Conservation (phyloP, 92 coral and sea anemone genomes). For the Epizoanthus stellaris region DNA sequence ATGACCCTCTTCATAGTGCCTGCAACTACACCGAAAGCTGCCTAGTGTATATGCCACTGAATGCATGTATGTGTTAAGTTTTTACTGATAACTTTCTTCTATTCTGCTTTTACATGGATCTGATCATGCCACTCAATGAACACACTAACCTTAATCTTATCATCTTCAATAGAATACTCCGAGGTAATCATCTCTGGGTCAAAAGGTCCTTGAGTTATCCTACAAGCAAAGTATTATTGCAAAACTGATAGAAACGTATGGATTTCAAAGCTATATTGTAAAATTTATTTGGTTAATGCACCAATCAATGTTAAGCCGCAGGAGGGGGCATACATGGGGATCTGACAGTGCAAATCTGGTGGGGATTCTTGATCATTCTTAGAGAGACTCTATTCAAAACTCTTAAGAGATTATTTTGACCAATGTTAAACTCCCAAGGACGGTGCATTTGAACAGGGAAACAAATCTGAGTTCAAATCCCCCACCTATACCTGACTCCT, state of each 20-base stretch:
- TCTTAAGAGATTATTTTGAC: too few relatives aligned
- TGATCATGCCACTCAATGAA: neutral
- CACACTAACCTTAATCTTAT: slow-evolving; percentile 80
- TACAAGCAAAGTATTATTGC: slow-evolving; percentile 10
- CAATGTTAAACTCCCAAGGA: too few relatives aligned
- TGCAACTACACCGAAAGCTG: neutral
- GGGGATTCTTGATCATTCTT: too few relatives aligned
- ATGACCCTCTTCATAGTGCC: neutral
- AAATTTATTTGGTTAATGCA: neutral
- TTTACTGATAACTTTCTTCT: neutral
- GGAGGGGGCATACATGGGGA: too few relatives aligned
- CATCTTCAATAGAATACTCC: slow-evolving; percentile 90
- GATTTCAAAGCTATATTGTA: neutral
- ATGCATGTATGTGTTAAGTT: neutral
- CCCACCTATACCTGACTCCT: neutral
- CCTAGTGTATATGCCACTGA: neutral
- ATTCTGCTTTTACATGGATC: neutral
- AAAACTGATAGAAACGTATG: neutral
- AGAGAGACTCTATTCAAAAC: too few relatives aligned
- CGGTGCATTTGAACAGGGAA: too few relatives aligned
- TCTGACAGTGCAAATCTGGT: too few relatives aligned
- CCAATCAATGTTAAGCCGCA: neutral
- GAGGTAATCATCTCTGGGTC: slow-evolving; percentile 84
- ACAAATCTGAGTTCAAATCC: neutral
- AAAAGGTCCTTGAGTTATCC: slow-evolving; percentile 98